Conservation (phyloP, 2,888 invertebrate genomes). For the Megaustenia siamemsis region DNA sequence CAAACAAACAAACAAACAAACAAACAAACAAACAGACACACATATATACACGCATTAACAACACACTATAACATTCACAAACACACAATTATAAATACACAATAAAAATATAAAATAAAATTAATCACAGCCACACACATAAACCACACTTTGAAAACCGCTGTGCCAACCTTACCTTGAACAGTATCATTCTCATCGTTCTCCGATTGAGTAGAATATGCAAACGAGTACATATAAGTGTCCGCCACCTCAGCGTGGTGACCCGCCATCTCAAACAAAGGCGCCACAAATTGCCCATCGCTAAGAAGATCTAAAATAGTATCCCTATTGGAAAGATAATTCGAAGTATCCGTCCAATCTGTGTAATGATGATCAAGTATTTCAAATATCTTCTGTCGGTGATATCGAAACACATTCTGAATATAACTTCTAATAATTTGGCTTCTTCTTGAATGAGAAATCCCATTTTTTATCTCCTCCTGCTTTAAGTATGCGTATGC, state of each 20-base stretch:
- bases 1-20: too few relatives aligned
- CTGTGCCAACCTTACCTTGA: constrained; percentile 36
- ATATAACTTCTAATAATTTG: constrained; percentile 92
- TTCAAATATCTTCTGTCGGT: constrained; percentile 94
- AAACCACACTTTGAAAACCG: too few relatives aligned
- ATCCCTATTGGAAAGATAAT: constrained; percentile 90
- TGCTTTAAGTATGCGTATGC: constrained; percentile 95
- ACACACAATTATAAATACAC: too few relatives aligned
- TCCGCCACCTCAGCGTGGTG: constrained; percentile 88
- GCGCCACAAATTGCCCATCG: constrained; percentile 91
- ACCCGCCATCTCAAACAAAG: constrained; percentile 92
- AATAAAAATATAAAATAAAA: too few relatives aligned
- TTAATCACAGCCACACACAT: too few relatives aligned
- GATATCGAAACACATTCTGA: constrained; percentile 93
- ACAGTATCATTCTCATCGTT: constrained; percentile 46
- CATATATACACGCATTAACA: too few relatives aligned
- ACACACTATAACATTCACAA: too few relatives aligned
- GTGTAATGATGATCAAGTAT: constrained; percentile 97
- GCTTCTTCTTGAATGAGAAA: constrained; percentile 92
- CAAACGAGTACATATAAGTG: constrained; percentile 79
- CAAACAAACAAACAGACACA: too few relatives aligned
- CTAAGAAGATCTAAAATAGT: constrained; percentile 91
- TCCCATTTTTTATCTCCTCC: constrained; percentile 90
- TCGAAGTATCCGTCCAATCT: constrained; percentile 86
- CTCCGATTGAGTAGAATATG: constrained; percentile 90